Evolutionary conservation across 2,113 vertebrate species (phyloP).

Genomic region (Camelus bactrianus): DNA sequence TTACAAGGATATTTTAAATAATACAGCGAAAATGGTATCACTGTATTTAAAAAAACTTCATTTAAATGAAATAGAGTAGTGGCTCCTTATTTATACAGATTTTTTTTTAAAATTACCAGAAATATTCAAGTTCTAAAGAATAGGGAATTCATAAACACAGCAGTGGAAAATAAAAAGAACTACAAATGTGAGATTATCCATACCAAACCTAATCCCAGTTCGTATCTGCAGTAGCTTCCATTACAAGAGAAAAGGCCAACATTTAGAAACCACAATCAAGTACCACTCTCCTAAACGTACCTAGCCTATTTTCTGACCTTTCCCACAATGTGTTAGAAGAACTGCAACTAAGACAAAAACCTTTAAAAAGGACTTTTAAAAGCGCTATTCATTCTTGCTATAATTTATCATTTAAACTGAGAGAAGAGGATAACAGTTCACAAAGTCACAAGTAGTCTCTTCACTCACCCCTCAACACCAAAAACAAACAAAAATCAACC

Average conservation of each 20-base stretch:
- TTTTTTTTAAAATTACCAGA: neutral
- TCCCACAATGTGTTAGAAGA: neutral
- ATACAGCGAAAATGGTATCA: neutral
- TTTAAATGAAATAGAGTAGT: conserved; percentile 21
- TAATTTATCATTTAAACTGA: neutral
- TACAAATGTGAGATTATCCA: neutral
- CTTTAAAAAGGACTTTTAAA: conserved; percentile 42
- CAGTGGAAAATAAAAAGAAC: neutral
- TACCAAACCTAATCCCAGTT: conserved; percentile 19
- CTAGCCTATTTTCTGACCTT: conserved; percentile 9
- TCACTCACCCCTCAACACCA: neutral
- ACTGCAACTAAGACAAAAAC: conserved; percentile 27
- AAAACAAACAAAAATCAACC: conserved; percentile 4
- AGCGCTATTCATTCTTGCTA: neutral
- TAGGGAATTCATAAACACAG: neutral
- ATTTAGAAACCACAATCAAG: conserved; percentile 49
- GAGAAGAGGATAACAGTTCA: neutral
- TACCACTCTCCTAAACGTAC: conserved; percentile 29
- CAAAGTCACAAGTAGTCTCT: conserved; percentile 24
- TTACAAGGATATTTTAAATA: conserved; percentile 41
- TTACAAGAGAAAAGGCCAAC: conserved; percentile 17
- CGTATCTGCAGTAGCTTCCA: conserved; percentile 21
- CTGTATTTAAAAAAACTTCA: conserved; percentile 44
- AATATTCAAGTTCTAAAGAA: conserved; percentile 39
- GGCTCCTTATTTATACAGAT: neutral